Conservation (phyloP, 2,797 vertebrate genomes). For the Pangasius mekongensis region DNA sequence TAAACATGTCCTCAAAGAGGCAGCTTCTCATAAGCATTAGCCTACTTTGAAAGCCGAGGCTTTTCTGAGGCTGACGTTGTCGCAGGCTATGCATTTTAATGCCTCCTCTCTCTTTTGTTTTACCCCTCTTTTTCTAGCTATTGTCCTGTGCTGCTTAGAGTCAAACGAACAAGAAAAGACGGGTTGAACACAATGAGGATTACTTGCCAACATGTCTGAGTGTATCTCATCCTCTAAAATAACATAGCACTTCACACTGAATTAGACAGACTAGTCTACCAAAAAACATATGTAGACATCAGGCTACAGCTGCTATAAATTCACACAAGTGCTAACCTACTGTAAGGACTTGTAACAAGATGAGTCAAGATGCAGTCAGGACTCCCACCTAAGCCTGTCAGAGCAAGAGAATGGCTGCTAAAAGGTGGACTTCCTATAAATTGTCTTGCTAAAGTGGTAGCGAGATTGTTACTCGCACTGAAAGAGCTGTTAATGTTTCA, state of each 20-base stretch:
- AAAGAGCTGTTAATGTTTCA: slow-evolving; percentile 30
- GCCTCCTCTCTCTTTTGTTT: background rate
- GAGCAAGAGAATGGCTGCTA: background rate
- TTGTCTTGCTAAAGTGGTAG: slow-evolving; percentile 1
- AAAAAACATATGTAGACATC: background rate
- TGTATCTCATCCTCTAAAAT: background rate
- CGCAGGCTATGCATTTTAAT: slow-evolving; percentile 16
- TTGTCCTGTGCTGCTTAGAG: slow-evolving; percentile 9
- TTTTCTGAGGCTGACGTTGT: slow-evolving; percentile 20
- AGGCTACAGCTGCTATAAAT: background rate
- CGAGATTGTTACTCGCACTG: background rate
- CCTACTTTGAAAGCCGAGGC: slow-evolving; percentile 21
- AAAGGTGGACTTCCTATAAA: slow-evolving; percentile 11
- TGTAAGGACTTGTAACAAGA: slow-evolving; percentile 19
- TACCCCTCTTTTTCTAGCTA: background rate
- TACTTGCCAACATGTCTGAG: slow-evolving; percentile 8
- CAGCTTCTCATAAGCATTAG: slow-evolving; percentile 46
- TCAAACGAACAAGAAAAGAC: slow-evolving; percentile 8
- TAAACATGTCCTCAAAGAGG: slow-evolving; percentile 50
- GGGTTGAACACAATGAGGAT: background rate
- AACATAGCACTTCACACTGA: slow-evolving; percentile 3
- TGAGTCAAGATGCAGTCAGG: slow-evolving; percentile 11
- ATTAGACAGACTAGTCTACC: slow-evolving; percentile 2
- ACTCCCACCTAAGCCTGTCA: slow-evolving; percentile 9
- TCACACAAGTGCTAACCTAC: slow-evolving; percentile 10